Evolutionary conservation across 64 coral and sea anemone genomes (phyloP).

Genomic region (Stichodactyla mertensii): DNA sequence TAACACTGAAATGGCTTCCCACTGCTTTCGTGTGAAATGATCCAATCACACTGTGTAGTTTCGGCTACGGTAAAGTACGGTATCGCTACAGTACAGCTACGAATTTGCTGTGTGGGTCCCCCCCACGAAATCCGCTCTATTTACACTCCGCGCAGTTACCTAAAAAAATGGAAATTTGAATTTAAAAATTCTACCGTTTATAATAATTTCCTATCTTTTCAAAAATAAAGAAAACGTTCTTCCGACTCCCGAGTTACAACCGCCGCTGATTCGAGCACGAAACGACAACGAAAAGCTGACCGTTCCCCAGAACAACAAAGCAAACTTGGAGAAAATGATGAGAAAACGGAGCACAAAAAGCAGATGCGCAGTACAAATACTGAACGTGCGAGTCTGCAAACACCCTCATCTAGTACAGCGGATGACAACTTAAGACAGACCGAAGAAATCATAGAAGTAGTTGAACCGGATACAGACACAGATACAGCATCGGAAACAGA

Average conservation of each 20-base stretch:
- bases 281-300: not conserved
- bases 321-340: not conserved
- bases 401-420: not conserved
- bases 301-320: not conserved
- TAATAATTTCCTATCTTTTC: not conserved
- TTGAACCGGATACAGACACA: not conserved
- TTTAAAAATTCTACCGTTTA: no score
- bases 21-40: no score
- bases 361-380: not conserved
- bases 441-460: not conserved
- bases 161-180: no score
- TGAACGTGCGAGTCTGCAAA: not conserved
- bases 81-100: no score
- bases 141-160: no score
- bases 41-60: no score
- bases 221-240: not conserved
- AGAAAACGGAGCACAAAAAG: not conserved
- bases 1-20: no score
- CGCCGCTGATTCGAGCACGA: not conserved
- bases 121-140: no score
- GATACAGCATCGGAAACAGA: constrained; percentile 6
- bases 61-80: no score
- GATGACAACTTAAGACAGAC: not conserved
- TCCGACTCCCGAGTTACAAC: not conserved
- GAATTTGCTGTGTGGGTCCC: no score